A percentile compares a stretch with the other conserved stretches of the same genome.
Conservation (phyloP, 2,797 vertebrate genomes). For the Botia almorhae region DNA sequence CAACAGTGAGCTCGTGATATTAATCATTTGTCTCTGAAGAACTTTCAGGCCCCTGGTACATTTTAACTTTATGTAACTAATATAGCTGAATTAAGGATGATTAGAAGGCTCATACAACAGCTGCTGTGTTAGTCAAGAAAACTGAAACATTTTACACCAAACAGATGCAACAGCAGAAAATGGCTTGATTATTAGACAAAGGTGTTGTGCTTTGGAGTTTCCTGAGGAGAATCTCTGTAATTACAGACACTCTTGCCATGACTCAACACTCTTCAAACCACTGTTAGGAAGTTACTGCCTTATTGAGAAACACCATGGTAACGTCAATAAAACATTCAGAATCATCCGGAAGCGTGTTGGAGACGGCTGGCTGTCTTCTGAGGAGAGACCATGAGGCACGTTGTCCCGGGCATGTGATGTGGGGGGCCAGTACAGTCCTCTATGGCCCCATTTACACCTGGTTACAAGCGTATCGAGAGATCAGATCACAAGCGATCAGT, state of each 20-base stretch:
- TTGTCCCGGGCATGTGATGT: background rate
- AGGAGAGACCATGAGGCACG: background rate
- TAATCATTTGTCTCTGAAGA: too few relatives aligned
- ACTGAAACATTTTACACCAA: too few relatives aligned
- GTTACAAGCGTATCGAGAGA: background rate
- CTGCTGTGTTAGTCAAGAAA: too few relatives aligned
- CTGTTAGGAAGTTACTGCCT: conserved; percentile 41
- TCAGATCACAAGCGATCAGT: background rate
- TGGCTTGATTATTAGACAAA: too few relatives aligned
- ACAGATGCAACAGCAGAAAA: too few relatives aligned
- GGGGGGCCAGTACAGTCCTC: background rate
- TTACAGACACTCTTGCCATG: conserved; percentile 8
- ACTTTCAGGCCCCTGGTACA: too few relatives aligned
- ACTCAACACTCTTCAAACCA: conserved; percentile 39
- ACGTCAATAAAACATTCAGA: conserved; percentile 51
- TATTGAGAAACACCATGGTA: conserved; percentile 46
- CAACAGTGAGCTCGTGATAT: conserved; percentile 30
- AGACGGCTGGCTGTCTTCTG: background rate
- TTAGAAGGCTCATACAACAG: too few relatives aligned
- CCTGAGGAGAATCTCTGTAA: conserved; percentile 4
- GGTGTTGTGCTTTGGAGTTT: background rate
- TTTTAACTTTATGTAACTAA: too few relatives aligned
- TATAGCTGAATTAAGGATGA: too few relatives aligned
- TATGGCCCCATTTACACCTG: background rate
- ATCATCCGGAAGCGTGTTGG: conserved; percentile 56